phyloP scores from a whole-genome alignment of 30 jellyfish, hydroid and myxozoan species.

The Sanderia malayensis region DNA sequence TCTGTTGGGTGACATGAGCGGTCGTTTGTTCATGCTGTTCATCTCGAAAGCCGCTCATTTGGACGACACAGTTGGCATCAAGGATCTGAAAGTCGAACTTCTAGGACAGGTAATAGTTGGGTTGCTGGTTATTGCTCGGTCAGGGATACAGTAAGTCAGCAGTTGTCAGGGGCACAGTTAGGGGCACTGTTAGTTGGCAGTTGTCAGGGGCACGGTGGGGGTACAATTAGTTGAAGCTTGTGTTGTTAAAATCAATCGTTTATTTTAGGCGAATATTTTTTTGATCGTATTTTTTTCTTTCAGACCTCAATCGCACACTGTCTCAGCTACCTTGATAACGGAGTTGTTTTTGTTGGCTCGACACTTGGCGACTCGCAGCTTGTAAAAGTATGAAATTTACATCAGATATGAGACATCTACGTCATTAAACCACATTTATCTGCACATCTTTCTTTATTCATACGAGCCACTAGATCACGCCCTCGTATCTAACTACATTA shows the following conservation, averaged over 20 bases:
- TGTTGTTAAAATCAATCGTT: not conserved
- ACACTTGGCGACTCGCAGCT: constrained; percentile 96
- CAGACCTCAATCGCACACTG: constrained; percentile 92
- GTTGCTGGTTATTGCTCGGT: too few species aligned
- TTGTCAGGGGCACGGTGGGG: too few species aligned
- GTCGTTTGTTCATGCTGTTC: constrained; percentile 81
- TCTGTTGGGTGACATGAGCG: constrained; percentile 87
- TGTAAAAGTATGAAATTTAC: constrained; percentile 59
- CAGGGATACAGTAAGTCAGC: too few species aligned
- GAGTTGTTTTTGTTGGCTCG: constrained; percentile 93
- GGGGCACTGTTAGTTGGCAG: too few species aligned
- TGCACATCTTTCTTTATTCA: too few species aligned
- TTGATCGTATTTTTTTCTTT: too few species aligned
- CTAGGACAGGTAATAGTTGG: constrained; percentile 71
- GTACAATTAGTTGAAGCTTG: too few species aligned
- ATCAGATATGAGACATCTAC: too few species aligned
- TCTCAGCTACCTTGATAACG: constrained; percentile 87
- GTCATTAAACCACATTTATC: too few species aligned
- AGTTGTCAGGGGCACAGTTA: too few species aligned
- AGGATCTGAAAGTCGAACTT: constrained; percentile 80
- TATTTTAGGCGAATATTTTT: not conserved
- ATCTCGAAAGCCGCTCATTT: constrained; percentile 60
- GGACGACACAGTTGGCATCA: constrained; percentile 75
- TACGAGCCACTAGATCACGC: too few species aligned
- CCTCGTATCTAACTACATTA: too few species aligned